phyloP scores from a whole-genome alignment of 2,888 invertebrate species.

The Heteropelma amictum region DNA sequence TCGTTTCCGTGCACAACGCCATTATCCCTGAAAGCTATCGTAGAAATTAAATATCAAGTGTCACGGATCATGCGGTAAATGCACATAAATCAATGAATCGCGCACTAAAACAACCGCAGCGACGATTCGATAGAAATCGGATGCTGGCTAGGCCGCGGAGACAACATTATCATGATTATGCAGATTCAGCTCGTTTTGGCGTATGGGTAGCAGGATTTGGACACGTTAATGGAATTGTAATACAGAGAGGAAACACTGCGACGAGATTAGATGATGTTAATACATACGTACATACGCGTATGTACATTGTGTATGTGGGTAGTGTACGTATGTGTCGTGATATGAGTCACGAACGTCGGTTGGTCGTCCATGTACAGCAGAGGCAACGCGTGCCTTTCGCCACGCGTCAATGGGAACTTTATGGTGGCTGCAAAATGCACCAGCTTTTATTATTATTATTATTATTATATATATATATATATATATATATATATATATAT shows the following conservation, averaged over 20 bases:
- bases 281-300: background rate
- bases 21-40: too few species aligned
- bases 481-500: background rate
- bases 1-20: too few species aligned
- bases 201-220: conserved; percentile 19
- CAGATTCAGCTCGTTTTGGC: conserved; percentile 25
- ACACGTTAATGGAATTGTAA: conserved; percentile 71
- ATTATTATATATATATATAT: too few species aligned
- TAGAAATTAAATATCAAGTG: too few species aligned
- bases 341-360: conserved; percentile 39
- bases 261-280: conserved; percentile 43
- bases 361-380: conserved; percentile 30
- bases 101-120: conserved; percentile 9
- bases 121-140: conserved; percentile 9
- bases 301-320: background rate
- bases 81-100: background rate
- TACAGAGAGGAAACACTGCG: conserved; percentile 63
- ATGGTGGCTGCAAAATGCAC: conserved; percentile 31
- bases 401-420: conserved; percentile 56
- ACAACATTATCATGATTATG: conserved; percentile 45
- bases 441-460: background rate
- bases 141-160: background rate
- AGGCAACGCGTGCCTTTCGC: conserved; percentile 68
- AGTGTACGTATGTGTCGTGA: too few species aligned
- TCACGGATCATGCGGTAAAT: background rate